Evolutionary conservation across 2,113 vertebrate genomes (phyloP).

Genomic region (Erinaceus europaeus): DNA sequence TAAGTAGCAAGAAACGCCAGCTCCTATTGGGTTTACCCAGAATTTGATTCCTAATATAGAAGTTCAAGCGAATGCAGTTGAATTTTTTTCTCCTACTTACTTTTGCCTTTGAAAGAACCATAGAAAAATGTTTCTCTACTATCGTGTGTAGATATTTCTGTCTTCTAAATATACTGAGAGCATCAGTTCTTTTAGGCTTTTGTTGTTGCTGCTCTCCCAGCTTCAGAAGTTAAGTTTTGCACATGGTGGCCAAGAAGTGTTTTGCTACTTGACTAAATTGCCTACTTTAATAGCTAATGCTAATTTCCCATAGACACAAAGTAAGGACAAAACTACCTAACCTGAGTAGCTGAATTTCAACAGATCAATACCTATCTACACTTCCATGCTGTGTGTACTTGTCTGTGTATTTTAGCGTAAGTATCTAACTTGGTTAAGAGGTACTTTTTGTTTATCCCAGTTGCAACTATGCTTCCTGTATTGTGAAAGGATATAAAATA

Average conservation of each 20-base stretch:
- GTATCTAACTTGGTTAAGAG: neutral
- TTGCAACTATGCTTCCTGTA: neutral
- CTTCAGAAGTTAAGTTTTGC: neutral
- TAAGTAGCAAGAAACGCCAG: neutral
- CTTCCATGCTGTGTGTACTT: neutral
- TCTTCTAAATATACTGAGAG: neutral
- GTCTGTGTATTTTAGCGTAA: too few species aligned
- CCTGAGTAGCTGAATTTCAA: neutral
- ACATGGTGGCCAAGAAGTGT: neutral
- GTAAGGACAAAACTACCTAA: neutral
- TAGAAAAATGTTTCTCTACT: neutral
- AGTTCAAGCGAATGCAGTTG: neutral
- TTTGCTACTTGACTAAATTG: conserved; percentile 20
- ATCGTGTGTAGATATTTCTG: neutral
- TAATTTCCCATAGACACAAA: neutral
- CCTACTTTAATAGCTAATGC: neutral
- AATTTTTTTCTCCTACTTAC: neutral
- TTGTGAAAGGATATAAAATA: neutral
- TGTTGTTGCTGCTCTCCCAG: neutral
- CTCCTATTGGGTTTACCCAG: neutral
- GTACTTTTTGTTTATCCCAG: neutral
- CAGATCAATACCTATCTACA: neutral
- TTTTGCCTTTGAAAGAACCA: neutral
- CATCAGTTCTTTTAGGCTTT: neutral
- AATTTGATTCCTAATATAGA: neutral